These are phyloP conservation scores for Girardinus metallicus DNA, from an alignment of 2,797 vertebrate species.

Conservation along the genomic window DNA sequence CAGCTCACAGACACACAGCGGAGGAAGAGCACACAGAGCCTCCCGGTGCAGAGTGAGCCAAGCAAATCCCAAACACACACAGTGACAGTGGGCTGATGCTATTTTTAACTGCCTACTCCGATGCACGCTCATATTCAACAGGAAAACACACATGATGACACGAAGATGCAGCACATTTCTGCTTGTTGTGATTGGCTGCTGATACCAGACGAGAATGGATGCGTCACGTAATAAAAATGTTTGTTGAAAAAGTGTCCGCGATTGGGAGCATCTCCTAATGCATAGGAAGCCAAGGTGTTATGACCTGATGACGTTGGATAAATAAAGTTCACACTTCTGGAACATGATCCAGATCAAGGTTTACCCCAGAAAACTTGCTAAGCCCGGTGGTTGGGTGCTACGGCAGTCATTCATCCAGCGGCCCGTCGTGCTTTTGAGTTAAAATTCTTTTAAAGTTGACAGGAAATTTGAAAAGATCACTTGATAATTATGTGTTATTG, in stretches of 20 bases:
- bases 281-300: background rate
- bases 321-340: no score
- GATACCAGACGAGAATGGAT: slow-evolving; percentile 12
- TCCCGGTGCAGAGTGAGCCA: slow-evolving; percentile 22
- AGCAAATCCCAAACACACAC: slow-evolving; percentile 37
- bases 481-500: no score
- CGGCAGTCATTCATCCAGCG: no score
- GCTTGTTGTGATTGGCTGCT: slow-evolving; percentile 20
- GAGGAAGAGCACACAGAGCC: background rate
- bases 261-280: background rate
- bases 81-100: slow-evolving; percentile 33
- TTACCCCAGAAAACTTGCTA: no score
- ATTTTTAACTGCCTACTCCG: slow-evolving; percentile 54
- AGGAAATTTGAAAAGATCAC: no score
- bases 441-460: no score
- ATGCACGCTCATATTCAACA: slow-evolving; percentile 30
- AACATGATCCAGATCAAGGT: background rate
- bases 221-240: slow-evolving; percentile 2
- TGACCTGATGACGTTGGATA: background rate
- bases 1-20: slow-evolving; percentile 23
- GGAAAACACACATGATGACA: slow-evolving; percentile 39
- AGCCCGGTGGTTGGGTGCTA: no score
- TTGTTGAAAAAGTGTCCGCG: no score
- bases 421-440: no score
- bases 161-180: slow-evolving; percentile 29